Percentiles rank a stretch among this genome's conserved stretches.
Evolutionary conservation across 1,140 invertebrate species (phyloP).

Genomic region (Potamilus streckersoni): DNA sequence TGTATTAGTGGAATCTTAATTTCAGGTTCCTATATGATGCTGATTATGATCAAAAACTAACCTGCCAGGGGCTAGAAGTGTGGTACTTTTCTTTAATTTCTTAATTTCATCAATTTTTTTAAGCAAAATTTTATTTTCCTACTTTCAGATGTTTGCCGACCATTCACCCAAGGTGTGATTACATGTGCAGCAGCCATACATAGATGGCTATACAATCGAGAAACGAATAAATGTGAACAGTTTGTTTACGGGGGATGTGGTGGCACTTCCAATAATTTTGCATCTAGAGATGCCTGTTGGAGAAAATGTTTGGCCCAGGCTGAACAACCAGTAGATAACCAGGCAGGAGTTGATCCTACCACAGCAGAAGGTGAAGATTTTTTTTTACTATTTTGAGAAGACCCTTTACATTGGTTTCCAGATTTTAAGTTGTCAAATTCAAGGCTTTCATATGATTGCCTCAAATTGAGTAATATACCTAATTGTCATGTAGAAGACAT

Average conservation of each 20-base stretch:
- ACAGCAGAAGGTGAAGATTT: no score
- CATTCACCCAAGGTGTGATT: conserved; percentile 20
- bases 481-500: no score
- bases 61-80: no score
- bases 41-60: no score
- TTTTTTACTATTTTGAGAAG: no score
- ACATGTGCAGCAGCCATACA: conserved; percentile 38
- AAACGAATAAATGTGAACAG: conserved; percentile 65
- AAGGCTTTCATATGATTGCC: not conserved
- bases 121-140: not conserved
- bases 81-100: no score
- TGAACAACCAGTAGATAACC: not conserved
- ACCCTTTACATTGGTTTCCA: not conserved
- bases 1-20: no score
- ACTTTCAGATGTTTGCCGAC: conserved; percentile 24
- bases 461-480: no score
- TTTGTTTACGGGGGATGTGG: conserved; percentile 73
- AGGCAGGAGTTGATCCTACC: no score
- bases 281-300: conserved; percentile 24
- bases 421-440: not conserved
- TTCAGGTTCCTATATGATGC: no score
- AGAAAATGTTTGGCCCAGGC: conserved; percentile 14
- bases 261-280: conserved; percentile 73
- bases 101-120: no score
- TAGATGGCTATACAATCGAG: conserved; percentile 69